phyloP scores from a whole-genome alignment of 1,140 invertebrate genomes.

The Ips typographus region DNA sequence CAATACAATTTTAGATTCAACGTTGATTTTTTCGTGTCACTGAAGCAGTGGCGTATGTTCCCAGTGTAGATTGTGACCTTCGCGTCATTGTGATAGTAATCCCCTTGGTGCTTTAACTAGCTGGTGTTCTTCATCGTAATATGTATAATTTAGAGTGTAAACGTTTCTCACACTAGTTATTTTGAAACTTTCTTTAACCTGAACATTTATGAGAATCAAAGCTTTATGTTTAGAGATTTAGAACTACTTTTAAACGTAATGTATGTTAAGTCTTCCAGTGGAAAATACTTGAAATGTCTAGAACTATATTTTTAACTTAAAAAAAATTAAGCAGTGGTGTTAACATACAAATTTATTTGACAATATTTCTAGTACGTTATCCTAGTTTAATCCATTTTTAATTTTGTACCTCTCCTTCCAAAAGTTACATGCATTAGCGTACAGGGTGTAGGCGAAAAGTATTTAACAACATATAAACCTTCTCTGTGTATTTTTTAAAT shows the following conservation, averaged over 20 bases:
- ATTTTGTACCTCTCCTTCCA: conserved; percentile 11
- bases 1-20: conserved; percentile 17
- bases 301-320: conserved; percentile 18
- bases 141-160: conserved; percentile 15
- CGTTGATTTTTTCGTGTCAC: conserved; percentile 12
- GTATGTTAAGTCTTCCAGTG: conserved; percentile 29
- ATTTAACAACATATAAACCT: conserved; percentile 5
- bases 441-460: conserved; percentile 24
- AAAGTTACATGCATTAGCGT: conserved; percentile 20
- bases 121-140: conserved; percentile 24
- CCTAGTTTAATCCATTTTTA: not conserved
- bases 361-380: conserved; percentile 19
- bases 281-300: conserved; percentile 8
- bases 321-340: conserved; percentile 29
- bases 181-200: conserved; percentile 5
- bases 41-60: conserved; percentile 25
- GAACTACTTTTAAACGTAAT: conserved; percentile 24
- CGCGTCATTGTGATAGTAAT: conserved; percentile 41
- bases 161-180: conserved; percentile 23
- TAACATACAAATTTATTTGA: conserved; percentile 27
- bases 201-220: conserved; percentile 15
- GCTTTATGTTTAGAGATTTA: conserved; percentile 18
- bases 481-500: conserved; percentile 13
- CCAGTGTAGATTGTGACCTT: conserved; percentile 37
- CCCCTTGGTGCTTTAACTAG: conserved; percentile 40